Base-by-base conservation (phyloP, 2,113 vertebrate genomes). In the Nibea albiflora region DNA sequence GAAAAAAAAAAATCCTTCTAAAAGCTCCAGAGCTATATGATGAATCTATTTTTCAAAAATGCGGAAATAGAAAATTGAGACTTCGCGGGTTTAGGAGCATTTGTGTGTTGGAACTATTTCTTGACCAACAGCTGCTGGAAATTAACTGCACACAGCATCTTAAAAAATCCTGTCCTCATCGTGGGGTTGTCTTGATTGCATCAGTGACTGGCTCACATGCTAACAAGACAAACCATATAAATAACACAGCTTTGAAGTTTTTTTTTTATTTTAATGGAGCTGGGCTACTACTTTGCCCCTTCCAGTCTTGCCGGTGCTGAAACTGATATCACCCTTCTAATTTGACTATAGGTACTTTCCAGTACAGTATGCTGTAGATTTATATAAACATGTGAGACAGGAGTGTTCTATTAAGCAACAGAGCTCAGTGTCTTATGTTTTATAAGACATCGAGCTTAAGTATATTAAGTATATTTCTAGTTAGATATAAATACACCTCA, bases 91-190 rank as follows among this genome's bases (percentile, higher is more conserved):
- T 65, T 42, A 57, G 53, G 12, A 31, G 31, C 26, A 61, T 42
- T 81, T 72, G 53, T 5, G 11, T 50, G 53, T 80, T 22, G 15
- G 11, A 74, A 69, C 60, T 81, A 71, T 78, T 80, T 77, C 62
- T 77, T 65, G 67, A 58, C 50, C 52, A 77, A 65, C 57, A 85
- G 72, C 80, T 88, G 58, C 70, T 78, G 31, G 17, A 63, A n/a
- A 19, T 54, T 39, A 35, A 73, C 17, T 50, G 60, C 39, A 58
- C 31, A 39, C 42, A n/a, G 19, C 16, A 70, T 67, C 60, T 53
- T 8, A 54, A 19, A 35, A 63, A 72, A 57, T 47, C 10, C 14
- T 85, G 53, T 52, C 47, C 20, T 83, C 35, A 66, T 61, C n/a
- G 15, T 50, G 42, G 22, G 52, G 17, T 67, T 60, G 12, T 57